A percentile compares a stretch with the other conserved stretches of the same genome.
Conservation (phyloP, 2,113 vertebrate species). For the Taurulus bubalis region DNA sequence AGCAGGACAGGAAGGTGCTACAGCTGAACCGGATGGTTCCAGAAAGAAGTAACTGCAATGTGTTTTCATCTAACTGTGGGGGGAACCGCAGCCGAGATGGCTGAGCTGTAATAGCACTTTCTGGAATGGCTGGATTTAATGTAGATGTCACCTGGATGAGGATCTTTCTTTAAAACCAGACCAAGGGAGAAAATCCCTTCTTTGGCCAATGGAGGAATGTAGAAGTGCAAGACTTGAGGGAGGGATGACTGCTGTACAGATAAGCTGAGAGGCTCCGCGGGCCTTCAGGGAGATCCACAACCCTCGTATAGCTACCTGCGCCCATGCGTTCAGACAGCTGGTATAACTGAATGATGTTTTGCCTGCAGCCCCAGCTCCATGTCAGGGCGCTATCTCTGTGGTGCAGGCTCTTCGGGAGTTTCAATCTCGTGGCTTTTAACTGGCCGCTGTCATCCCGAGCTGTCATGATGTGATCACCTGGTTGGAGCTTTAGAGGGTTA, state of each 20-base stretch:
- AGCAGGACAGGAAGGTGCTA: not conserved
- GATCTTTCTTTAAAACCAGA: slow-evolving; percentile 16
- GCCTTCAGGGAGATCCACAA: slow-evolving; percentile 44
- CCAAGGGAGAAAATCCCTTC: slow-evolving; percentile 19
- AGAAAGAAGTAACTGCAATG: not conserved
- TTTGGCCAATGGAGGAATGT: slow-evolving; percentile 46
- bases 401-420: slow-evolving; percentile 36
- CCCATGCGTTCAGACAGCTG: slow-evolving; percentile 39
- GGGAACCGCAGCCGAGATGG: not conserved
- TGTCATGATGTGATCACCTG: slow-evolving; percentile 34
- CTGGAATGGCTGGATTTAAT: slow-evolving; percentile 23
- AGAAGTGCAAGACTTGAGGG: slow-evolving; percentile 32
- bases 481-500: not conserved
- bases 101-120: slow-evolving; percentile 16
- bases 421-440: slow-evolving; percentile 41
- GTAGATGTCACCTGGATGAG: slow-evolving; percentile 40
- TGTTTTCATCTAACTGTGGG: slow-evolving; percentile 12
- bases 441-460: slow-evolving; percentile 28
- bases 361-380: slow-evolving; percentile 32
- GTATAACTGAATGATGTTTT: slow-evolving; percentile 22
- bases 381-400: slow-evolving; percentile 39
- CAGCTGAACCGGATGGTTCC: not conserved
- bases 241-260: slow-evolving; percentile 50
- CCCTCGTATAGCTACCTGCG: slow-evolving; percentile 30
- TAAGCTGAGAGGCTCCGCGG: slow-evolving; percentile 37